Conservation (phyloP, 37 sponge, comb jelly and placozoan genomes). For the Halisarca cf. caerulea region DNA sequence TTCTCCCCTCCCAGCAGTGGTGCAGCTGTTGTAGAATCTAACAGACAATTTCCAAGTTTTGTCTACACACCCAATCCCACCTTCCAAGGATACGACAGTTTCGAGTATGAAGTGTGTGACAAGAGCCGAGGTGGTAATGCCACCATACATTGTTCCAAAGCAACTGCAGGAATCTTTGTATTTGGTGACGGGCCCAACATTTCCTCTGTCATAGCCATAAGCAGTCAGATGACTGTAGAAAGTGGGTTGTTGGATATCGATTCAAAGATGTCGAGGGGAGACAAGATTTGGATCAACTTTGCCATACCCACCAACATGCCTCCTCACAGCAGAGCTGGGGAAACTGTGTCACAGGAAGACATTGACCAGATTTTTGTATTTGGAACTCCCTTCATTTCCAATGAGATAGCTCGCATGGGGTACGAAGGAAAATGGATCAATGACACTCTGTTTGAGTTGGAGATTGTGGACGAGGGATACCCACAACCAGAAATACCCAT, state of each 20-base stretch:
- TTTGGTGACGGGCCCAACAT: constrained; percentile 63
- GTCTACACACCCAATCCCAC: constrained; percentile 55
- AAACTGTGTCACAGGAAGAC: constrained; percentile 35
- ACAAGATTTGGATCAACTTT: constrained; percentile 58
- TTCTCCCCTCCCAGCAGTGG: constrained; percentile 38
- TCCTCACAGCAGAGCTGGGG: constrained; percentile 36
- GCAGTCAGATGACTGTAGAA: neutral
- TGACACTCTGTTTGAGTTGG: constrained; percentile 45
- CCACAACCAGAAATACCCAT: constrained; percentile 73
- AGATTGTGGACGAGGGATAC: constrained; percentile 75
- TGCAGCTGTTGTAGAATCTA: neutral
- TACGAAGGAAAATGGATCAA: constrained; percentile 68
- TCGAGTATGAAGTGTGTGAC: constrained; percentile 82
- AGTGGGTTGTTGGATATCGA: constrained; percentile 14
- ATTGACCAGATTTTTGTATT: constrained; percentile 70
- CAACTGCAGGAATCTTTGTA: constrained; percentile 66
- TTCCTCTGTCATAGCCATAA: constrained; percentile 40
- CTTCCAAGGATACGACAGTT: constrained; percentile 75
- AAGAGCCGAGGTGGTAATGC: neutral
- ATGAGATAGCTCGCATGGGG: constrained; percentile 8
- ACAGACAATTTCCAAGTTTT: neutral
- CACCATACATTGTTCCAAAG: constrained; percentile 53
- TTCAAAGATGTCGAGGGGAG: constrained; percentile 72
- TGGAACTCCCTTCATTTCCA: constrained; percentile 59
- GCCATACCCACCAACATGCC: constrained; percentile 81